Base-by-base conservation (phyloP, 1,140 invertebrate genomes). In the Drosophila kurseongensis region DNA sequence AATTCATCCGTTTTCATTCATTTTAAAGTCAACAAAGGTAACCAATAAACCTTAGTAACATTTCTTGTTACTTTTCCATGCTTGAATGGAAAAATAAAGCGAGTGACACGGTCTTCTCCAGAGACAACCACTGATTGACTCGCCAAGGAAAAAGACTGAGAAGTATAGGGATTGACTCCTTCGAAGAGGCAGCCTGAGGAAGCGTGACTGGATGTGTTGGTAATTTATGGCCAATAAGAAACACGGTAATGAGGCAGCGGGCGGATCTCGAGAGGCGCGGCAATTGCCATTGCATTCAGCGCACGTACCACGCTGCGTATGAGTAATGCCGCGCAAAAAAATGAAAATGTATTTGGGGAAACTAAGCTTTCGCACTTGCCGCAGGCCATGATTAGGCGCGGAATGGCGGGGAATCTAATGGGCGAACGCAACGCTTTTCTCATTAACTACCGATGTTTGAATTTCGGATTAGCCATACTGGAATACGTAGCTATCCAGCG, bases 151-250 rank as follows among this genome's bases (percentile, higher is more conserved):
- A 1, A 38, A 10, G 23, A 42, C 14, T 13, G 38, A 52, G 61
- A 48, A 32, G 62, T 14, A 14, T 7, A 45, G 51, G 67, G 42
- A 62, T 50, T 50, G 61, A 45, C 60, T 38, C 29, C 29, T 16
- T 42, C 27, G n/a, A 32, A 16, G n/a, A 27, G 45, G 23, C n/a
- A 29, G 2, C 35, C 13, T 38, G 14, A 8, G 12, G 14, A 32
- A 40, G 69, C 72, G 58, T 75, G 72, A 75, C 71, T 65, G 68
- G 36, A 57, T 42, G 51, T 40, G 45, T 65, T 54, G 44, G 71
- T 75, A 75, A 75, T 75, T 75, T 75, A 75, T 75, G 72, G 71
- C 51, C 71, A 75, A 75, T 75, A 75, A 75, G 71, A 52, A 74
- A 75, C 41, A 65, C 59, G 51, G 71, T 75, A 75, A 75, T 75